Base-by-base conservation (phyloP, 2,113 vertebrate genomes). In the Periophthalmodon schlosseri region DNA sequence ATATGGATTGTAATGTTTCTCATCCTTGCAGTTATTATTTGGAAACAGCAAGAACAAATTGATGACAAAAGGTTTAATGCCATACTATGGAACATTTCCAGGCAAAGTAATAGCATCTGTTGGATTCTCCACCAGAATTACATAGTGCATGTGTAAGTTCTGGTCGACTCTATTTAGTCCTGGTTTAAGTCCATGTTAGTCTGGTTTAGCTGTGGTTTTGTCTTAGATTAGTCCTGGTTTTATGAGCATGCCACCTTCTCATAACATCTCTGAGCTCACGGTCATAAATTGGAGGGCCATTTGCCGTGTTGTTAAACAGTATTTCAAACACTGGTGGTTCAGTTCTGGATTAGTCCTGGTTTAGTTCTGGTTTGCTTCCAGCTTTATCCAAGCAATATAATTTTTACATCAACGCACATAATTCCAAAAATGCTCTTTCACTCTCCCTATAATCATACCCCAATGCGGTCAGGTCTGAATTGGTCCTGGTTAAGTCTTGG, bases 261-360 rank as follows among this genome's bases (percentile, higher is more conserved):
- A 63, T 33, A 33, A 58, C 7, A 21, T 23, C 56, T 15, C 24
- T 68, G 75, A 75, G 63, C 54, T 64, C 72, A 76, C 69, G 3
- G 20, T 58, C 23, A 21, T 23, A 58, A 28, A 58, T 58, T 58
- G 57, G 14, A 24, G 57, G 57, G 57, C 24, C 4, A 11, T 24
- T 24, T 58, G 21, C 57, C 57, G 14, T 24, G 57, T 58, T 5
- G 57, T 28, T 13, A 58, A 58, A 15, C 20, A 28, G 57, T 28
- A 4, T 58, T 24, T 28, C 57, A 58, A 58, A 58, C 57, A 58
- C 12, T 15, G 57, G 57, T 24, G 57, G 23, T 28, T 58, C 24
- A 28, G 57, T 58, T 58, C 23, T 14, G 23, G 8, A 58, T 58
- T 58, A 5, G 52, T 10, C 52, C 52, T 11, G 20, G 18, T 56